Evolutionary conservation across 2,888 invertebrate genomes (phyloP), one percentile per base, ranked within the genome.

Genomic region (Alloscopus bannaensis): DNA sequence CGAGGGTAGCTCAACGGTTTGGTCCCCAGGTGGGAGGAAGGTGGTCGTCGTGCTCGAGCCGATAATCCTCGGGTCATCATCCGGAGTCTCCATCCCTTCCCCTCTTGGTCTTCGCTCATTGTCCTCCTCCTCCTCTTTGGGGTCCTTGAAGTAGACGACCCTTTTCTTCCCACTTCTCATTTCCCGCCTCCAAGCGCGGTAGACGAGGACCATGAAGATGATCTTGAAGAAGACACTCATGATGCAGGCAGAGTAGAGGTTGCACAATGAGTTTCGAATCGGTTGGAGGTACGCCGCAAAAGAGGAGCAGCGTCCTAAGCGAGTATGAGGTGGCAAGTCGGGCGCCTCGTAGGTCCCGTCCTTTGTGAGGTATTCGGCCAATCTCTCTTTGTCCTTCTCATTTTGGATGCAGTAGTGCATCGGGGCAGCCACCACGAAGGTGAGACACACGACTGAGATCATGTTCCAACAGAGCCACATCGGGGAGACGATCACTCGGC

Each of bases 361-460:
- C n/a, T 28, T 24, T 4, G 4, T 8, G 4, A 26, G 8, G 8
- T 22, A n/a, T 6, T 16, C 8, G 2, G 6, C 4, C 26, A 65
- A n/a, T 6, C 16, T n/a, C 47, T 65, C 18, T 1, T 3, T 16
- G 18, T 65, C 65, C 8, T 13, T 16, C 1, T 45, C 65, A 11
- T 26, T 28, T 28, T 65, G 65, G 22, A 65, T 22, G 28, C 65
- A 65, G 28, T 65, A 65, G 47, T 65, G 47, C 22, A 65, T 65
- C 13, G 65, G 65, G 28, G 47, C 45, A 8, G 47, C 47, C 28
- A 65, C 45, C 16, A 47, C 47, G 18, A 65, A 65, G 11, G 47
- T 28, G 4, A 65, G 29, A 13, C 13, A 65, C 1, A 47, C 45
- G 28, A 65, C 28, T 26, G 65, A 47, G 65, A 65, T 26, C 65